These are phyloP conservation scores for Cossypha heuglini DNA, from an alignment of 2,797 vertebrate genomes.

Conservation along the genomic window DNA sequence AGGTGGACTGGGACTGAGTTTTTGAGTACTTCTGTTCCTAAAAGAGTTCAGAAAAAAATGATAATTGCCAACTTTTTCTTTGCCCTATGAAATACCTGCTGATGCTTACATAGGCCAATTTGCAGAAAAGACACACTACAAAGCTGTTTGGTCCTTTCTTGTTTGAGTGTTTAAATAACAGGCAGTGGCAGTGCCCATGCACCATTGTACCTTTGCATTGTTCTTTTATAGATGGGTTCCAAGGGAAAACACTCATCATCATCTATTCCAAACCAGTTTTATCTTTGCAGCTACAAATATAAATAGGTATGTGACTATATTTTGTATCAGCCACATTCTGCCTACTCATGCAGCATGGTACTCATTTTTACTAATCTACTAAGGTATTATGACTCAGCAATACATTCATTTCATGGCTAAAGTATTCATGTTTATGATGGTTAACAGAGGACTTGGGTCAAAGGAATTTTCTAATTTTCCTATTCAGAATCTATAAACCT, in stretches of 20 bases:
- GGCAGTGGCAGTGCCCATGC: neutral
- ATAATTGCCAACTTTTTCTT: neutral
- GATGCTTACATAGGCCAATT: neutral
- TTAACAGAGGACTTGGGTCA: neutral
- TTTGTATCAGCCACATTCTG: neutral
- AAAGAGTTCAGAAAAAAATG: neutral
- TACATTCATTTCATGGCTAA: neutral
- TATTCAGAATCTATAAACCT: neutral
- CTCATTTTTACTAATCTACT: neutral
- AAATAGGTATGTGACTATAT: neutral
- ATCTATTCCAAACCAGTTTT: neutral
- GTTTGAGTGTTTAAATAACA: neutral
- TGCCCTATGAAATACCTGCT: neutral
- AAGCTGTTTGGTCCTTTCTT: neutral
- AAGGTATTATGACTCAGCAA: neutral
- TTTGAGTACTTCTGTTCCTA: neutral
- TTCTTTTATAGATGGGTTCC: neutral
- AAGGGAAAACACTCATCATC: neutral
- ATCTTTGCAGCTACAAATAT: neutral
- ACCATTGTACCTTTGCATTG: accelerated
- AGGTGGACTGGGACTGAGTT: neutral
- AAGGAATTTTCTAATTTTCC: neutral
- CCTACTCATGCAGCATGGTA: neutral
- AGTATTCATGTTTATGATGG: neutral
- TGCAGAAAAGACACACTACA: neutral